Conservation (phyloP, 1,140 invertebrate genomes). For the Magallana angulata region DNA sequence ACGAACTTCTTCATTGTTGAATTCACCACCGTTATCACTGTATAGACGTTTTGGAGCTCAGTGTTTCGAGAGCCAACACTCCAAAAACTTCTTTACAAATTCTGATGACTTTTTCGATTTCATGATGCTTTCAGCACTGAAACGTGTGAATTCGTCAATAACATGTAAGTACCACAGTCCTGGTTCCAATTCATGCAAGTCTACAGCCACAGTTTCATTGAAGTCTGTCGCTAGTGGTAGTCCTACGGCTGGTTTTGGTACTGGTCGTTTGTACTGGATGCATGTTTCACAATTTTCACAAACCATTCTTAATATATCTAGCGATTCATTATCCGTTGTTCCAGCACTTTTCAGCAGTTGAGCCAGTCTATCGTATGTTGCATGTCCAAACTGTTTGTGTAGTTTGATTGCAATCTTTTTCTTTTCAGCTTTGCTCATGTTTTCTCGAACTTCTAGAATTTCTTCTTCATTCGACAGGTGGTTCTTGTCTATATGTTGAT, state of each 20-base stretch:
- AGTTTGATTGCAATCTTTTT: conserved; percentile 41
- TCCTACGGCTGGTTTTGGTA: conserved; percentile 54
- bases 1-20: conserved; percentile 50
- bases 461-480: background rate
- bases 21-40: conserved; percentile 50
- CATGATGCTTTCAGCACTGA: conserved; percentile 52
- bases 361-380: conserved; percentile 46
- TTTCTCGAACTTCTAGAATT: background rate
- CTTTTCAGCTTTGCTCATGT: conserved; percentile 40
- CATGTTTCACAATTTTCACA: conserved; percentile 51
- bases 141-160: conserved; percentile 55
- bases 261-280: conserved; percentile 48
- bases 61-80: conserved; percentile 48
- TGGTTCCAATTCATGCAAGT: conserved; percentile 51
- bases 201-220: conserved; percentile 61
- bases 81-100: conserved; percentile 51
- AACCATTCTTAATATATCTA: conserved; percentile 14
- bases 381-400: conserved; percentile 62
- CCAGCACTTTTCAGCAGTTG: conserved; percentile 48
- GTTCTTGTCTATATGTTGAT: conserved; percentile 1
- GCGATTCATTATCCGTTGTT: conserved; percentile 7
- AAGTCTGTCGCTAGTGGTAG: conserved; percentile 57
- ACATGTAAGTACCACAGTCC: conserved; percentile 50
- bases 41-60: conserved; percentile 41
- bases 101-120: conserved; percentile 42